Evolutionary conservation across 2,113 vertebrate genomes (phyloP).

Genomic region (Phaethon lepturus): DNA sequence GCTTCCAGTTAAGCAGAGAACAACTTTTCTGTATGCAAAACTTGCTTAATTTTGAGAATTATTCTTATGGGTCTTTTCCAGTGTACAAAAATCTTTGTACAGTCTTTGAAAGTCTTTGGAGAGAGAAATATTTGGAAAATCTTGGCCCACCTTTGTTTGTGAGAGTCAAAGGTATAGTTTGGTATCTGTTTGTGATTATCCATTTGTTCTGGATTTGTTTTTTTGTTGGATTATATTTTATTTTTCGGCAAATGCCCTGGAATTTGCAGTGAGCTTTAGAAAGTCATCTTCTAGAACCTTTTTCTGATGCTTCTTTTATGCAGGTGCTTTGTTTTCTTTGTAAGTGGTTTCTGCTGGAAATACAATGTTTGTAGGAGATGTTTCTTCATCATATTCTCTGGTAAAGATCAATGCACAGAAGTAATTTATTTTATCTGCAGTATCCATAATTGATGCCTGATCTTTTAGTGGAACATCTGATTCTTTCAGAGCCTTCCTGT

Average conservation of each 20-base stretch:
- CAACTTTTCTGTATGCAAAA: background rate
- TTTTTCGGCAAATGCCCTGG: background rate
- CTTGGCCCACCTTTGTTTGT: background rate
- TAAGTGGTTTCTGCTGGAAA: constrained; percentile 23
- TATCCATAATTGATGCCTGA: constrained; percentile 51
- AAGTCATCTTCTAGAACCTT: background rate
- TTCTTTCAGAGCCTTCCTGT: constrained; percentile 48
- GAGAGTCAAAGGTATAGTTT: background rate
- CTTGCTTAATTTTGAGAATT: background rate
- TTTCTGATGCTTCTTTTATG: background rate
- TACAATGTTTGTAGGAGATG: background rate
- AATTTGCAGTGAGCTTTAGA: background rate
- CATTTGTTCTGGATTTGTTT: accelerated
- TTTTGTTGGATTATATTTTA: background rate
- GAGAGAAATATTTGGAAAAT: background rate
- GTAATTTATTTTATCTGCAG: constrained; percentile 9
- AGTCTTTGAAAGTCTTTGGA: background rate
- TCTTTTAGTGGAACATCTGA: constrained; percentile 31
- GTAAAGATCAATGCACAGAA: constrained; percentile 31
- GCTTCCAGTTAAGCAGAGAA: background rate
- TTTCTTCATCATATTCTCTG: background rate
- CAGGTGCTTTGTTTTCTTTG: background rate
- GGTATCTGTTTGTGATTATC: background rate
- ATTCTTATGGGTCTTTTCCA: background rate
- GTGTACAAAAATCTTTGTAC: background rate